Base-by-base conservation (phyloP, 2,797 vertebrate species). In the Varecia variegata region DNA sequence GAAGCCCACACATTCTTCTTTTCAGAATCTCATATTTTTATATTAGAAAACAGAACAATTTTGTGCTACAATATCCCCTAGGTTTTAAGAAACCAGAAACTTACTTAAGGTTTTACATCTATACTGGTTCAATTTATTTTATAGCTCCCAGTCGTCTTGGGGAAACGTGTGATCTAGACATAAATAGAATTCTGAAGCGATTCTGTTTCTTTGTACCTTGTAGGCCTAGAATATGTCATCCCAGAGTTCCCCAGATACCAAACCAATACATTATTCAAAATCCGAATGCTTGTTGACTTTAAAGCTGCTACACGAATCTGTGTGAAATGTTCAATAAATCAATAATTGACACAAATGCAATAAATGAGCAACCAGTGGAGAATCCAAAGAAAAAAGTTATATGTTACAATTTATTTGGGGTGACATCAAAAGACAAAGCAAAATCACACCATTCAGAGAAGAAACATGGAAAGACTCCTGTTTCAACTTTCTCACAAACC, bases 61-160 rank as follows among this genome's bases (percentile, higher is more conserved):
- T 88, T 83, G 17, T 90, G 30, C 18, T 52, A 56, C 1, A 0
- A 70, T 38, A 81, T 83, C 12, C 40, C 54, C 10, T 70, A 85
- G 43, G 38, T 85, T 85, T 95, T 94, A 91, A 56, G 32, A 56
- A 91, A 82, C 6, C 18, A 87, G 50, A 82, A 88, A 79, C 20
- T 86, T 93, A 71, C 6, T 90, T 90, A 85, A 82, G 5, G 1
- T 60, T 89, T 87, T 71, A 32, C 0, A 0, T 60, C 27, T 68
- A 54, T 73, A 73, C 32, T n/a, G 84, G 27, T 77, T 35, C n/a
- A 76, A 87, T 94, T 93, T 95, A 95, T 93, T 97, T 94, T 87
- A 94, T 45, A 76, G 50, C 12, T 87, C 7, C 38, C 32, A 73
- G 21, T 74, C 65, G 32, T 96, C 58, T 94, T 92, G 25, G 13